Evolutionary conservation across 2,888 invertebrate species (phyloP).

Genomic region (Sialis fuliginosa): DNA sequence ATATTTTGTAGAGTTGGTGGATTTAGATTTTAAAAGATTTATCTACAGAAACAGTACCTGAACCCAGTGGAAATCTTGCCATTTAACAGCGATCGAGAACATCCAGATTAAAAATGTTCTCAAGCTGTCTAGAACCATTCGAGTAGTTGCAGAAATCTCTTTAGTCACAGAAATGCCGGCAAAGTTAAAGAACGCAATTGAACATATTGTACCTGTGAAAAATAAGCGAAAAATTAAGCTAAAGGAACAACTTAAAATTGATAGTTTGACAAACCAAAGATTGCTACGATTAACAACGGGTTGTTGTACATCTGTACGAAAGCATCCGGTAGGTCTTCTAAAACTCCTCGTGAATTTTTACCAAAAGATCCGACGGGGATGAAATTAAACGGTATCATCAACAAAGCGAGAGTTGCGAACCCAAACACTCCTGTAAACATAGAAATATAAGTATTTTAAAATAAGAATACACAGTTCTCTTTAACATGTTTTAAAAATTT

Average conservation of each 20-base stretch:
- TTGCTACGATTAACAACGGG: conserved; percentile 38
- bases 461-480: too few relatives aligned
- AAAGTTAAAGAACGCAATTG: conserved; percentile 88
- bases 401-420: conserved; percentile 36
- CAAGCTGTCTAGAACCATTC: conserved; percentile 72
- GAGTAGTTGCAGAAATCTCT: conserved; percentile 79
- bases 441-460: conserved; percentile 3
- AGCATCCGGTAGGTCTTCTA: conserved; percentile 78
- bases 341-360: conserved; percentile 48
- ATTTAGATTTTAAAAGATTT: neutral
- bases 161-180: conserved; percentile 85
- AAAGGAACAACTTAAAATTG: neutral
- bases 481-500: too few relatives aligned
- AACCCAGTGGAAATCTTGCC: conserved; percentile 65
- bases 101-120: conserved; percentile 83
- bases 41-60: conserved; percentile 29
- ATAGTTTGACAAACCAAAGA: conserved; percentile 32
- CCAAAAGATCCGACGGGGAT: conserved; percentile 56
- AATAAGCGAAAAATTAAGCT: neutral
- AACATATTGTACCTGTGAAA: conserved; percentile 53
- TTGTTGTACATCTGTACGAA: conserved; percentile 62
- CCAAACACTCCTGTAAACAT: conserved; percentile 45
- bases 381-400: conserved; percentile 68
- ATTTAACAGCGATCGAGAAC: conserved; percentile 51
- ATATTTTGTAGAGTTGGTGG: neutral